Conservation (phyloP, 2,113 vertebrate genomes). For the Sylvilagus bachmani region DNA sequence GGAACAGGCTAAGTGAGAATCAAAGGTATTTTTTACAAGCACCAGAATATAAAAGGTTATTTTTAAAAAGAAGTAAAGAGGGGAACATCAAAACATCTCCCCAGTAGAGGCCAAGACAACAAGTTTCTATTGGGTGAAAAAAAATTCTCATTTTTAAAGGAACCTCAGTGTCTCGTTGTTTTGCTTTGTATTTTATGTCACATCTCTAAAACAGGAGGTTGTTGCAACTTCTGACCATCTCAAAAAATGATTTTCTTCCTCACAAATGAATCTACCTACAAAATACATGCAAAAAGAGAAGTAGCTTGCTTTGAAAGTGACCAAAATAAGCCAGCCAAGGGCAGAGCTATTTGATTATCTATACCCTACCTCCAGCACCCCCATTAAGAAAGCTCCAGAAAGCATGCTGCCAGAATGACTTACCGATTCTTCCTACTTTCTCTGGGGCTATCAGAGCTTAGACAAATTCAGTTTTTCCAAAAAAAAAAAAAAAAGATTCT, state of each 20-base stretch:
- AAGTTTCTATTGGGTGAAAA: constrained; percentile 82
- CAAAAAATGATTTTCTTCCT: constrained; percentile 17
- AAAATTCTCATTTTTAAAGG: constrained; percentile 6
- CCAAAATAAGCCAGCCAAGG: not conserved
- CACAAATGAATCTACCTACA: not conserved
- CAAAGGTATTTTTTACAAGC: constrained; percentile 92
- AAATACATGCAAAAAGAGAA: not conserved
- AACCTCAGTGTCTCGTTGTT: constrained; percentile 27
- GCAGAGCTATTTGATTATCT: not conserved
- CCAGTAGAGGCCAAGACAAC: constrained; percentile 83
- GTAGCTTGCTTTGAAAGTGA: not conserved
- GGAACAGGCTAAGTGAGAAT: constrained; percentile 92
- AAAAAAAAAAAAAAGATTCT: not conserved
- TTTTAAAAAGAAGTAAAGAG: constrained; percentile 84
- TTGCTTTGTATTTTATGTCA: constrained; percentile 17
- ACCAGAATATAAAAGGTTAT: constrained; percentile 85
- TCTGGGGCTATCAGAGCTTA: not conserved
- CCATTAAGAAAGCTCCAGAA: not conserved
- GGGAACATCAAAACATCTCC: constrained; percentile 87
- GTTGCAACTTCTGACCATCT: not conserved
- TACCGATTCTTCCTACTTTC: not conserved
- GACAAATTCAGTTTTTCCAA: not conserved
- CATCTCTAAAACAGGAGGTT: not conserved
- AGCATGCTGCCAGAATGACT: not conserved
- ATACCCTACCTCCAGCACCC: not conserved